Base-by-base conservation (phyloP, 2,888 invertebrate species). In the Cabera pusaria region DNA sequence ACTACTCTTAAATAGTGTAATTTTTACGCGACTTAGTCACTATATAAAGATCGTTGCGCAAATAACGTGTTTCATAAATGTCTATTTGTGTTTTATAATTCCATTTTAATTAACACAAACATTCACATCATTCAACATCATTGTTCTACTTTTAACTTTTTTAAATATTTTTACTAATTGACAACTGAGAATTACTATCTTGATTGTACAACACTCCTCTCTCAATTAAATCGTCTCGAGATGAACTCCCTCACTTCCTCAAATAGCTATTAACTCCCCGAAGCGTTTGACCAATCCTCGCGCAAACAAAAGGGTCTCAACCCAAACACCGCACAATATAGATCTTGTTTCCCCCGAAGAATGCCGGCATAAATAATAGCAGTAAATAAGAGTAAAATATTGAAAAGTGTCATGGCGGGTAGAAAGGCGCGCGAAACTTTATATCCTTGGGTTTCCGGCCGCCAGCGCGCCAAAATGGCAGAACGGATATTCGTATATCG, bases 331-430 rank as follows among this genome's bases (percentile, higher is more conserved):
- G 58, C 56, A 65, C 65, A 72, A 72, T 69, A 74, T 70, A 72
- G 69, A 64, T 70, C 64, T 61, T 62, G 72, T 70, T 76, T 75
- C 70, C 72, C 69, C 56, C 53, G 44, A 84, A 83, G 83, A 84
- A 86, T 79, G 66, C 68, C 54, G 66, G 74, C 82, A 88, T 85
- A 87, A 86, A 87, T 87, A 87, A 88, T 80, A 62, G 74, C 84
- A 71, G 81, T 88, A 87, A 88, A 88, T 88, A 88, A 87, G 79
- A 80, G 81, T 84, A 82, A 87, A 86, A 87, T 88, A 88, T 88
- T 81, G 88, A 77, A 84, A 86, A 88, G 65, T 84, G 88, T 87
- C 88, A 83, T 73, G 75, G 80, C 75, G 77, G 73, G 72, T 63
- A 81, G 80, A 83, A 81, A 81, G 74, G 79, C 77, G 78, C 75